A percentile compares a stretch with the other conserved stretches of the same genome.
These are phyloP conservation scores for Glaucopsyche alexis DNA, from an alignment of 2,888 invertebrate species.

Conservation along the genomic window DNA sequence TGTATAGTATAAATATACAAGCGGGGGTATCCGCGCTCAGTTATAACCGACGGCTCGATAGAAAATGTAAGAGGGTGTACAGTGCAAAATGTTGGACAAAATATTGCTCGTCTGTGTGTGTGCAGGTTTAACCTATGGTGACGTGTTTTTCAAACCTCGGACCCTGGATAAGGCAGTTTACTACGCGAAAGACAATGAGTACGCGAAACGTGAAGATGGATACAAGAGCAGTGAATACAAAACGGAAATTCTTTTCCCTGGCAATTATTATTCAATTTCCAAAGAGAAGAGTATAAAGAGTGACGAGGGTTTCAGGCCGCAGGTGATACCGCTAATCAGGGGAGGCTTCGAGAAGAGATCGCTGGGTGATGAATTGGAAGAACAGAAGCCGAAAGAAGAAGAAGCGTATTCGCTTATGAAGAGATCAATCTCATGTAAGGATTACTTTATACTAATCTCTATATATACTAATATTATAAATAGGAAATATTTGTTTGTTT, in stretches of 20 bases:
- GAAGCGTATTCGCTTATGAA: conserved; percentile 47
- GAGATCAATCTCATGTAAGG: conserved; percentile 72
- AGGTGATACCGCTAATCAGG: conserved; percentile 65
- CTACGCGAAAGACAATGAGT: conserved; percentile 52
- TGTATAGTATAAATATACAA: conserved; percentile 78
- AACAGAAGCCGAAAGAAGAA: conserved; percentile 37
- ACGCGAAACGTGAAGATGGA: too few species aligned
- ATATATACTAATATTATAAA: too few species aligned
- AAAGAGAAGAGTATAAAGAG: conserved; percentile 64
- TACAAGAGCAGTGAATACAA: conserved; percentile 50
- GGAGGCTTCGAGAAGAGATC: conserved; percentile 60
- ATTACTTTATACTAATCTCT: conserved; percentile 22
- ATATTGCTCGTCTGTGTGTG: not conserved
- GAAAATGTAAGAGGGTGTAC: conserved; percentile 1
- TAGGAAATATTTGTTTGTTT: too few species aligned
- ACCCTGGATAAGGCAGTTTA: conserved; percentile 61
- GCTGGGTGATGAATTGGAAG: conserved; percentile 45
- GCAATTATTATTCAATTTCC: conserved; percentile 74
- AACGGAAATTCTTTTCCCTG: conserved; percentile 68
- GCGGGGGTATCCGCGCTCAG: conserved; percentile 67
- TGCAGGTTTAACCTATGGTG: not conserved
- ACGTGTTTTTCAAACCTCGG: conserved; percentile 56
- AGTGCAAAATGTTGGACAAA: conserved; percentile 6
- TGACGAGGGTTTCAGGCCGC: conserved; percentile 55
- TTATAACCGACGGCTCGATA: conserved; percentile 41